Conservation (phyloP, 2,888 invertebrate species). For the Rhimphoctona megacephalus region DNA sequence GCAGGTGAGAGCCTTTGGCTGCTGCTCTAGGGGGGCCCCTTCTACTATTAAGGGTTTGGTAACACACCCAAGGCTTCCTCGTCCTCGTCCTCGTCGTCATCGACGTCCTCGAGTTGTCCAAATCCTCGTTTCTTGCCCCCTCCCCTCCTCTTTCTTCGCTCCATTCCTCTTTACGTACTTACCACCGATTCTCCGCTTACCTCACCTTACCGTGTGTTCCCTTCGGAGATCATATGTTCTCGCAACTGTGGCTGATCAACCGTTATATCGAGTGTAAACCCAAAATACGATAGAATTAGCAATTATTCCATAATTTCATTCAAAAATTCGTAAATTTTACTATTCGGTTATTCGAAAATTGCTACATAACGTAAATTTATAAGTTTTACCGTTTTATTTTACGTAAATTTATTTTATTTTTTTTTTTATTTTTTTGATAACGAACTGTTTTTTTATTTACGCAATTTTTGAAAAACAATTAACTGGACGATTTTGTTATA, state of each 20-base stretch:
- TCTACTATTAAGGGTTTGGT: constrained; percentile 60
- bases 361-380: too few species aligned
- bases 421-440: too few species aligned
- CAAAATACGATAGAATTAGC: neutral
- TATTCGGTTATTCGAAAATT: too few species aligned
- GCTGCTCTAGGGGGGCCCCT: constrained; percentile 73
- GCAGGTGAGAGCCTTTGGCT: constrained; percentile 77
- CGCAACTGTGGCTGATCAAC: constrained; percentile 45
- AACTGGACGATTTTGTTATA: too few species aligned
- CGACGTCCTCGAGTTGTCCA: constrained; percentile 29
- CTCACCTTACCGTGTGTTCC: constrained; percentile 51
- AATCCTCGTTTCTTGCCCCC: constrained; percentile 25
- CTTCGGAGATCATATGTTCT: constrained; percentile 60
- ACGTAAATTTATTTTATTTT: too few species aligned
- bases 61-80: constrained; percentile 56
- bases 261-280: neutral
- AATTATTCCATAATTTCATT: neutral
- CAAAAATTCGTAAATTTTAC: neutral
- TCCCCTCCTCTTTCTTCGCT: neutral
- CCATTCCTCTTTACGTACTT: neutral
- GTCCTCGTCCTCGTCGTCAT: constrained; percentile 50
- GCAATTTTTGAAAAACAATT: too few species aligned
- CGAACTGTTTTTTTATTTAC: too few species aligned
- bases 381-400: too few species aligned
- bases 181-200: constrained; percentile 17